Evolutionary conservation across 2,113 vertebrate genomes (phyloP), one percentile per base, ranked within the genome.

Genomic region (Hypomesus transpacificus): DNA sequence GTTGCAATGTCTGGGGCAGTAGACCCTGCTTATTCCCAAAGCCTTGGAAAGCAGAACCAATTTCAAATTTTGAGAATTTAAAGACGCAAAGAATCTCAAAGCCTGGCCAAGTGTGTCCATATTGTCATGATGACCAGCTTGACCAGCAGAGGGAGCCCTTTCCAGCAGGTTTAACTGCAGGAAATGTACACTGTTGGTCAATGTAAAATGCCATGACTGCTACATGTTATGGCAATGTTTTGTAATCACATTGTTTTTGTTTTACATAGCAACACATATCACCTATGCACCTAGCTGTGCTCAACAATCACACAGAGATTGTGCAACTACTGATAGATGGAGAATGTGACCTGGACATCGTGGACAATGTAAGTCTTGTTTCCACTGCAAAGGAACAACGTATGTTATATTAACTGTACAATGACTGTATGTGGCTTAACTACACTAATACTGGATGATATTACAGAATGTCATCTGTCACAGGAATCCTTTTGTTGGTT

Each of bases 291-390:
- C 78, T 92, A 0, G 90, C 95, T 0, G 91, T 94, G n/a, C 88
- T 90, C 72, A 88, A 91, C 86, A 94, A 95, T 81, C 91, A 91
- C 71, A 79, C 89, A 0, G 80, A 84, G 58, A 73, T 95, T 31
- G 89, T 93, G 0, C 93, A 87, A 77, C 91, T 94, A 60, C 88
- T 98, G 26, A 92, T 95, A 0, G 80, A 94, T 0, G 87, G 88
- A 0, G 86, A 85, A 50, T 92, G 93, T 79, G 91, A 96, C 84
- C 86, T 97, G 85, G 91, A 96, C 50, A 80, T 93, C 75, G 58
- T 77, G 1, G 94, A 98, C 84, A 85, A 88, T 0, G 95, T 96
- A 88, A 95, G 94, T 77, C 57, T 6, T 18, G 17, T 34, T 34
- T 56, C 18, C 1, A 46, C 13, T 26, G 4, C 50, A 26, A 28